These are phyloP conservation scores for Mesorhabditis sp. DNA, from an alignment of 2,888 invertebrate genomes.

Conservation along the genomic window DNA sequence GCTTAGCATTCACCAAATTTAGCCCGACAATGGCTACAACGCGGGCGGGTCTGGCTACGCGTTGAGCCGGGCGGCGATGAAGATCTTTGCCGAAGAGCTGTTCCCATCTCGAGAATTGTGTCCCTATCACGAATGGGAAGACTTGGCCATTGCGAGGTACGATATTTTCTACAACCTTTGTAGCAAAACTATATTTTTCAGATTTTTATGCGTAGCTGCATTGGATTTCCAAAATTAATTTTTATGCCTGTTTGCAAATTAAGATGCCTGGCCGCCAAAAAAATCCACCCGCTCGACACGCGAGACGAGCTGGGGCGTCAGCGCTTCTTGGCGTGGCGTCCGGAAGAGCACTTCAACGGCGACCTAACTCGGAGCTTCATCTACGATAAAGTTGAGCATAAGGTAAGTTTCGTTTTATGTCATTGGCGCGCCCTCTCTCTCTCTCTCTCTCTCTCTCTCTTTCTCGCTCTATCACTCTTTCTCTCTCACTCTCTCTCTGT, in stretches of 20 bases:
- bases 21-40: constrained; percentile 32
- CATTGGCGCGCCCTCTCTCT: too few relatives aligned
- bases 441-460: too few relatives aligned
- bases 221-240: too few relatives aligned
- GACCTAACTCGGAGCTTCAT: constrained; percentile 31
- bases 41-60: constrained; percentile 41
- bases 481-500: too few relatives aligned
- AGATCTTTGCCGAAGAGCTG: constrained; percentile 30
- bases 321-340: constrained; percentile 39
- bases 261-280: constrained; percentile 26
- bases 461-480: too few relatives aligned
- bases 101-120: constrained; percentile 27
- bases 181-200: too few relatives aligned
- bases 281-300: constrained; percentile 27
- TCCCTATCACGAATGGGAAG: constrained; percentile 43
- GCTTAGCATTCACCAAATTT: constrained; percentile 9
- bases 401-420: not conserved
- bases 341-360: constrained; percentile 36
- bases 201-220: too few relatives aligned
- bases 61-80: constrained; percentile 35
- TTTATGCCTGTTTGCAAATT: too few relatives aligned
- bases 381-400: constrained; percentile 29
- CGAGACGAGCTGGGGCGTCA: constrained; percentile 31
- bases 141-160: constrained; percentile 35
- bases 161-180: not conserved